Conservation (phyloP, 2,113 vertebrate species). For the Notothenia rossii region DNA sequence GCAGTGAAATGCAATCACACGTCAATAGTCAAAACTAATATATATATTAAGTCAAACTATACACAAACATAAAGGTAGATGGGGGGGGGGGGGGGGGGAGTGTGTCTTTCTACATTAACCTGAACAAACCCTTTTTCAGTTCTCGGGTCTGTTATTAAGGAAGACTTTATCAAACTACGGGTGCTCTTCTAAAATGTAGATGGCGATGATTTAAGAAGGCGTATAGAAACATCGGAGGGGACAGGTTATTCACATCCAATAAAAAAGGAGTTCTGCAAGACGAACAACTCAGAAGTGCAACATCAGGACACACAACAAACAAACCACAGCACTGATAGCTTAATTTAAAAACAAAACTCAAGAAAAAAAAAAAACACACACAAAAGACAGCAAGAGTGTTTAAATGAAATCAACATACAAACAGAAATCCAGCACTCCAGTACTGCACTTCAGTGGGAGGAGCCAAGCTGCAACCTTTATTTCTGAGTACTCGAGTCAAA, state of each 20-base stretch:
- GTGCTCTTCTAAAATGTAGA: slow-evolving; percentile 31
- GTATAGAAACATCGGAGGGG: slow-evolving; percentile 24
- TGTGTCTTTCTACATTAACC: slow-evolving; percentile 39
- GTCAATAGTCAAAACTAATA: slow-evolving; percentile 46
- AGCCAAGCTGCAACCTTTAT: slow-evolving; percentile 50
- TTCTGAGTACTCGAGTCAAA: slow-evolving; percentile 37
- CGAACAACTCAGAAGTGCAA: slow-evolving; percentile 66
- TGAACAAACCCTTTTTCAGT: slow-evolving; percentile 42
- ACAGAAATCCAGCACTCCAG: slow-evolving; percentile 50
- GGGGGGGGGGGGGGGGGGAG: slow-evolving; percentile 27
- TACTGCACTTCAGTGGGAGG: slow-evolving; percentile 50
- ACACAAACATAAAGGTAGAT: slow-evolving; percentile 32
- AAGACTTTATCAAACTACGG: slow-evolving; percentile 51
- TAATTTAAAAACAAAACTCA: slow-evolving; percentile 44
- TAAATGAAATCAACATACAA: slow-evolving; percentile 48
- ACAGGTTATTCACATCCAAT: slow-evolving; percentile 46
- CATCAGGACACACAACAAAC: slow-evolving; percentile 52
- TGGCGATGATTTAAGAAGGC: slow-evolving; percentile 12
- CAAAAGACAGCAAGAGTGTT: slow-evolving; percentile 20
- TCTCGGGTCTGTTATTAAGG: slow-evolving; percentile 29
- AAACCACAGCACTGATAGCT: slow-evolving; percentile 55
- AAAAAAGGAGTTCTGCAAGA: slow-evolving; percentile 28
- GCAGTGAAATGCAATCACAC: slow-evolving; percentile 65
- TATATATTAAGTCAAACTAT: slow-evolving; percentile 60
- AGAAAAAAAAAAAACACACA: background rate